Conservation (phyloP, 2,797 vertebrate species). For the Adelosebastes latens region DNA sequence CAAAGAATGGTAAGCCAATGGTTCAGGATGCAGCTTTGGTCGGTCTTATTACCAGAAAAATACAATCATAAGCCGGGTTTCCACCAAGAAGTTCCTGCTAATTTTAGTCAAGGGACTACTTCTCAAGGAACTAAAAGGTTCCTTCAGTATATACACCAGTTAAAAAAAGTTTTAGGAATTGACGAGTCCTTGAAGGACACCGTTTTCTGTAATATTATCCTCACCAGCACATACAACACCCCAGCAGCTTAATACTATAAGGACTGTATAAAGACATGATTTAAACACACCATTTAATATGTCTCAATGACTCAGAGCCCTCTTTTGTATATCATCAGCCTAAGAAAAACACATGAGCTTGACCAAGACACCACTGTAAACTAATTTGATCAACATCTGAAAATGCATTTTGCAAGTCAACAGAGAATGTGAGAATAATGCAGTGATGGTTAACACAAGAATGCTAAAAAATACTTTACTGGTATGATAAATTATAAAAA, state of each 20-base stretch:
- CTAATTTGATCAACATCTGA: not conserved
- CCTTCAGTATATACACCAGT: too few species aligned
- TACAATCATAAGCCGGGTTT: not conserved
- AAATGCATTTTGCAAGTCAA: not conserved
- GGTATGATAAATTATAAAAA: constrained; percentile 8
- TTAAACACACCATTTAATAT: not conserved
- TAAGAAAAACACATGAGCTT: not conserved
- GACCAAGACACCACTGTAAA: constrained; percentile 1
- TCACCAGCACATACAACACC: not conserved
- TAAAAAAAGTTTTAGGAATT: not conserved
- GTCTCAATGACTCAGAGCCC: not conserved
- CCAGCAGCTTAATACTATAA: not conserved
- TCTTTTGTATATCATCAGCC: constrained; percentile 11
- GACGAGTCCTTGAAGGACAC: not conserved
- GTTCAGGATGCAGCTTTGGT: constrained; percentile 1
- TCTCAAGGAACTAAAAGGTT: too few species aligned
- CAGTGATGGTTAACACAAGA: not conserved
- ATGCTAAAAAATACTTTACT: constrained; percentile 33
- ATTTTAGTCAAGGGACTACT: too few species aligned
- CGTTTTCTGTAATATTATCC: not conserved
- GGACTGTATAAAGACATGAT: not conserved
- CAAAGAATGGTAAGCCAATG: constrained; percentile 5
- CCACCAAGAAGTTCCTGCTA: too few species aligned
- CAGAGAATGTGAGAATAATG: not conserved
- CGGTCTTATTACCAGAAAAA: not conserved